Percentiles rank a stretch among this genome's conserved stretches.
phyloP scores from a whole-genome alignment of 2,888 invertebrate genomes.

The Gortyna flavago region DNA sequence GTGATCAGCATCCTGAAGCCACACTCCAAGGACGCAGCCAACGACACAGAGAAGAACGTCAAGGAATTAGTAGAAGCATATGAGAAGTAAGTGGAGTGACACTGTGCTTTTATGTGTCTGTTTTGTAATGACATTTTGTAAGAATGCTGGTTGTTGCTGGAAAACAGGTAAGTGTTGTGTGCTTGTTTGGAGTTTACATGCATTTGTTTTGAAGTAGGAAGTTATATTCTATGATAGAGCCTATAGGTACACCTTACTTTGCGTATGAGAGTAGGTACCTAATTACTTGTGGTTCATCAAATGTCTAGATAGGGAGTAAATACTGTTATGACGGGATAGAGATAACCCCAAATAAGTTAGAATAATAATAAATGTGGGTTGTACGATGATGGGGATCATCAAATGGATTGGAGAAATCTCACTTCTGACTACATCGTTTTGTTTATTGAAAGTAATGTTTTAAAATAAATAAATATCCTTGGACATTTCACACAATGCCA shows the following conservation, averaged over 20 bases:
- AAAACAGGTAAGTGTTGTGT: constrained; percentile 17
- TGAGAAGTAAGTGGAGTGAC: constrained; percentile 87
- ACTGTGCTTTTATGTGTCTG: constrained; percentile 39
- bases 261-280: background rate
- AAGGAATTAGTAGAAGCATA: constrained; percentile 92
- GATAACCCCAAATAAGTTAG: background rate
- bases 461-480: too few species aligned
- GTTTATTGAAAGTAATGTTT: background rate
- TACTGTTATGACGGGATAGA: background rate
- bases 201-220: background rate
- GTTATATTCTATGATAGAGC: background rate
- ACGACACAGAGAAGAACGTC: constrained; percentile 92
- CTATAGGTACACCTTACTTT: background rate
- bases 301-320: background rate
- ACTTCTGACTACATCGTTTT: background rate
- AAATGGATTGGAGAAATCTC: background rate
- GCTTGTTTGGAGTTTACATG: constrained; percentile 38
- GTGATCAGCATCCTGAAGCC: constrained; percentile 93
- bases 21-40: constrained; percentile 91
- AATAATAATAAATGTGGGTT: background rate
- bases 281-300: background rate
- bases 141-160: background rate
- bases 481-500: too few species aligned
- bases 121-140: background rate
- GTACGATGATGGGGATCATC: background rate